Evolutionary conservation across 2,888 invertebrate genomes (phyloP).

Genomic region (Erynnis tages): DNA sequence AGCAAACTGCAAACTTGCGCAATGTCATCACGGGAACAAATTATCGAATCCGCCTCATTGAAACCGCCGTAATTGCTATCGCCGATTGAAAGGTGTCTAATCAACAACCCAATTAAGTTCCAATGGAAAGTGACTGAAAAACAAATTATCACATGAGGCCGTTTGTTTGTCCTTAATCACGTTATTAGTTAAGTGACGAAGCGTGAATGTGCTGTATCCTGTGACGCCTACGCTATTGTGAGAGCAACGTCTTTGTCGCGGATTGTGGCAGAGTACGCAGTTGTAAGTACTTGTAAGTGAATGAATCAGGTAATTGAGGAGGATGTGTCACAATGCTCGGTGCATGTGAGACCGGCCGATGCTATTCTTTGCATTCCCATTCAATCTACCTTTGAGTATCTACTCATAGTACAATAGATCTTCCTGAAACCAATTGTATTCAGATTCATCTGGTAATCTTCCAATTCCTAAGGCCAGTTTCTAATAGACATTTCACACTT

Average conservation of each 20-base stretch:
- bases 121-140: not conserved
- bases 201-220: not conserved
- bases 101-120: not conserved
- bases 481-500: too few species aligned
- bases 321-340: slow-evolving; percentile 19
- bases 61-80: slow-evolving; percentile 19
- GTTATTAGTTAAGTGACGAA: not conserved
- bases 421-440: too few species aligned
- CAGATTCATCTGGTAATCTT: too few species aligned
- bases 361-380: not conserved
- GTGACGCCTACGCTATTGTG: slow-evolving; percentile 1
- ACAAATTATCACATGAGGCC: not conserved
- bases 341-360: not conserved
- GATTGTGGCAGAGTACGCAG: not conserved
- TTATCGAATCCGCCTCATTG: too few species aligned
- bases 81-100: slow-evolving; percentile 9
- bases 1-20: slow-evolving; percentile 7
- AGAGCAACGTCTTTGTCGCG: slow-evolving; percentile 11
- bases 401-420: too few species aligned
- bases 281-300: slow-evolving; percentile 2
- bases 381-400: too few species aligned
- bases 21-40: slow-evolving; percentile 12
- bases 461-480: too few species aligned
- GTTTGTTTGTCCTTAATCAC: not conserved
- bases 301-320: slow-evolving; percentile 12